phyloP scores from a whole-genome alignment of 2,888 invertebrate genomes.

The Platyscelio sp. region DNA sequence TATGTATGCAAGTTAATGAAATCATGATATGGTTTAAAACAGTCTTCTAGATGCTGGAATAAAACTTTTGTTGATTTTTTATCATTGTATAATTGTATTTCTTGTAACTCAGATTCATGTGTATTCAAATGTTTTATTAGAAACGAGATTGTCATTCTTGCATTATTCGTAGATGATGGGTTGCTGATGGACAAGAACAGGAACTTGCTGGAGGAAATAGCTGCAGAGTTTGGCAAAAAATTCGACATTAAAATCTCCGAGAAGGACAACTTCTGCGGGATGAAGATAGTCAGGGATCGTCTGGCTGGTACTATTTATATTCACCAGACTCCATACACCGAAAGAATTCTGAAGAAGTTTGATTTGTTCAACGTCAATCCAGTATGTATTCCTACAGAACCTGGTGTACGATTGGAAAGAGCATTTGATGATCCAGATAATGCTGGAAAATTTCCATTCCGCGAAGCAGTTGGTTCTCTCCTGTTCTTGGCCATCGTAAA shows the following conservation, averaged over 20 bases:
- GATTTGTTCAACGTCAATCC: conserved; percentile 58
- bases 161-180: conserved; percentile 71
- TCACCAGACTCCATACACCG: conserved; percentile 63
- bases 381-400: conserved; percentile 56
- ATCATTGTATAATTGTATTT: conserved; percentile 61
- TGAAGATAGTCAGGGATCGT: conserved; percentile 62
- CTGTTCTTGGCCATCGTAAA: conserved; percentile 53
- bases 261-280: conserved; percentile 63
- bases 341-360: conserved; percentile 55
- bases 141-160: conserved; percentile 37
- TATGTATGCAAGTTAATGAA: conserved; percentile 73
- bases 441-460: conserved; percentile 15
- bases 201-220: conserved; percentile 21
- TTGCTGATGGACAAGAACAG: conserved; percentile 56
- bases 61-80: conserved; percentile 69
- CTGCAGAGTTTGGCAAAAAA: conserved; percentile 11
- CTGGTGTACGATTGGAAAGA: conserved; percentile 26
- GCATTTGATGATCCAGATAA: neutral
- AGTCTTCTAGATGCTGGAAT: conserved; percentile 77
- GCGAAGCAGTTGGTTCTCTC: conserved; percentile 57
- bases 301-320: conserved; percentile 33
- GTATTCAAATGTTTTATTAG: conserved; percentile 59
- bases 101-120: conserved; percentile 73
- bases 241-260: conserved; percentile 48
- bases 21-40: conserved; percentile 78